These are phyloP conservation scores for Penaeus vannamei DNA, from an alignment of 1,140 invertebrate genomes.

Conservation along the genomic window DNA sequence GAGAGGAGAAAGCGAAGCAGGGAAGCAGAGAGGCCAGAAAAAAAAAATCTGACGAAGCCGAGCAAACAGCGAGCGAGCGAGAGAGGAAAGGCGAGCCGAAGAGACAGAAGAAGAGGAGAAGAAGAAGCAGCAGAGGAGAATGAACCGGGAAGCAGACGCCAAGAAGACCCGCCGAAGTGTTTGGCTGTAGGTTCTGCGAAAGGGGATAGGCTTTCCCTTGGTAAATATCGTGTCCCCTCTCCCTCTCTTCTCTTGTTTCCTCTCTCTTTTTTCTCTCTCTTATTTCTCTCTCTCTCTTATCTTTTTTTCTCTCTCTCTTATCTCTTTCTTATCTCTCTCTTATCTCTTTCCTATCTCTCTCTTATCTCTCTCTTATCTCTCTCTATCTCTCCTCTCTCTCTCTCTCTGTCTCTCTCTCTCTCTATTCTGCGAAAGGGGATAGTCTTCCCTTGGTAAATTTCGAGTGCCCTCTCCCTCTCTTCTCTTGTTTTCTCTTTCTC, in stretches of 20 bases:
- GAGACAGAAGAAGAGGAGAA: slow-evolving; percentile 4
- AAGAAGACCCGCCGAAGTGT: background rate
- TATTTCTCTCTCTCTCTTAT: no score
- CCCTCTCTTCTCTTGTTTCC: background rate
- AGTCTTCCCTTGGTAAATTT: no score
- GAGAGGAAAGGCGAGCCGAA: background rate
- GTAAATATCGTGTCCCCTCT: background rate
- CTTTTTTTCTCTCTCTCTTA: no score
- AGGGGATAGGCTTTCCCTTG: background rate
- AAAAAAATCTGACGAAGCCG: background rate
- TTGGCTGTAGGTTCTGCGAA: background rate
- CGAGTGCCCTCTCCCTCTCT: no score
- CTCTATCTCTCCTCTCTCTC: no score
- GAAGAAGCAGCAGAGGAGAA: background rate
- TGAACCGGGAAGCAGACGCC: background rate
- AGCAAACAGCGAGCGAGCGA: background rate
- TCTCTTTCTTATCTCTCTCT: no score
- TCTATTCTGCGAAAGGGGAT: no score
- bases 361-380: no score
- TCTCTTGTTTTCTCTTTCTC: background rate
- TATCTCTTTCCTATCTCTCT: no score
- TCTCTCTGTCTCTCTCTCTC: no score
- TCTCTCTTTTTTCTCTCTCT: no score
- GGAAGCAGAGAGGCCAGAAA: background rate
- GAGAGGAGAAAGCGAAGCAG: background rate